Evolutionary conservation across 2,113 vertebrate species (phyloP), one percentile per base, ranked within the genome.

Genomic region (Pterocles orientalis): DNA sequence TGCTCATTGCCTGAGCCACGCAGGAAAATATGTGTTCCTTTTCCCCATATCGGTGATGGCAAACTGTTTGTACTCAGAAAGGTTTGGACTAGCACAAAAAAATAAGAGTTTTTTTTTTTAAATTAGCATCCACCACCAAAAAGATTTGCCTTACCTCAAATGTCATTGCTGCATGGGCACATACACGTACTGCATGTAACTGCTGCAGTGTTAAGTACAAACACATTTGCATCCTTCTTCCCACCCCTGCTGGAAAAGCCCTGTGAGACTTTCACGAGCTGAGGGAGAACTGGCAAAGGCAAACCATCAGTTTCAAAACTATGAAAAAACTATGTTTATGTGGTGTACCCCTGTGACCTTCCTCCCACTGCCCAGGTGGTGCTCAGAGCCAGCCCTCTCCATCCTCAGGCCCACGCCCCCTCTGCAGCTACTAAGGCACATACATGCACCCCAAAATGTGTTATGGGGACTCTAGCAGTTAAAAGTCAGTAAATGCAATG

Each of bases 21-120:
- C 0, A 0, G 6, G 65, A 47, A 70, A 62, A 50, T 12, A 25
- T 11, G 14, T 14, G 6, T 29, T 21, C 12, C 12, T 61, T 36
- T 58, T 31, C 18, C 21, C 17, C 10, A 1, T 10, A 34, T 25
- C 25, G 33, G 25, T 54, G 33, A 39, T 24, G 60, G 47, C 28
- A 75, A 86, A 78, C 11, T 57, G 7, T n/a, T 80, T 76, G 36
- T 33, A 39, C 25, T 36, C 10, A 25, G 64, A 77, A 88, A 43
- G 23, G 11, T 75, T 56, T 76, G 65, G 70, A 68, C 48, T 43
- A 16, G 43, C 14, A n/a, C 9, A 68, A 43, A 33, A 85, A 90
- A 79, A 87, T 0, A 60, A 15, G 41, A 41, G 14, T 41, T 41
- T 41, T 41, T 12, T 36, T 39, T 39, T 39, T 39, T 14, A 41